Evolutionary conservation across 2,113 vertebrate species (phyloP).

Genomic region (Poeciliopsis turrubarensis): DNA sequence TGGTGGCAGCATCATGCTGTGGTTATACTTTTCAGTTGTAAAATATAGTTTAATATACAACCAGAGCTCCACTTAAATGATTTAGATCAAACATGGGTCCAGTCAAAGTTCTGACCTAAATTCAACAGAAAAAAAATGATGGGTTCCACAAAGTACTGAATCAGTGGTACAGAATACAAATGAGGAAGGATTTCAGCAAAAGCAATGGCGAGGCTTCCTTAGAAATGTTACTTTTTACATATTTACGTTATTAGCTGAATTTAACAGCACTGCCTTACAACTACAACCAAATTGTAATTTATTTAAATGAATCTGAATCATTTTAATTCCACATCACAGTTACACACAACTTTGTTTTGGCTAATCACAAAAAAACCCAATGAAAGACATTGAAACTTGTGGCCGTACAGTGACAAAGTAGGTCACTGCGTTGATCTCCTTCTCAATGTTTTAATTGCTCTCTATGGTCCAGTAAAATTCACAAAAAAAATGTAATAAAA

Average conservation of each 20-base stretch:
- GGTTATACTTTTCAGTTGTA: background rate
- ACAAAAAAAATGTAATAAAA: background rate
- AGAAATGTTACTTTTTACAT: background rate
- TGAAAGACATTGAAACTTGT: too few relatives aligned
- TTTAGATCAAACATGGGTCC: background rate
- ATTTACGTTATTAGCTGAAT: background rate
- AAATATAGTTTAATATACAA: background rate
- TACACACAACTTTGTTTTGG: too few relatives aligned
- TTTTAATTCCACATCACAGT: background rate
- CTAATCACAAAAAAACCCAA: too few relatives aligned
- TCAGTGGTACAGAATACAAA: too few relatives aligned
- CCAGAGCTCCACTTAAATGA: background rate
- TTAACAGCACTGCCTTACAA: background rate
- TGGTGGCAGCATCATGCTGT: too few relatives aligned
- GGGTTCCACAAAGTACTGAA: too few relatives aligned
- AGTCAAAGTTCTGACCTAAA: background rate
- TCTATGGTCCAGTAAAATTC: background rate
- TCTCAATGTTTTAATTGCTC: background rate
- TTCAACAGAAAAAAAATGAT: background rate
- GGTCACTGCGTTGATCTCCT: background rate
- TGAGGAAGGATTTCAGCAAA: background rate
- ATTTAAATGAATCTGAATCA: background rate
- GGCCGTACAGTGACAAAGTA: background rate
- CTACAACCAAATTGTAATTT: too few relatives aligned
- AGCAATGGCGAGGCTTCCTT: background rate